Evolutionary conservation across 2,888 invertebrate species (phyloP), one percentile per base, ranked within the genome.

Genomic region (Idaea straminata): DNA sequence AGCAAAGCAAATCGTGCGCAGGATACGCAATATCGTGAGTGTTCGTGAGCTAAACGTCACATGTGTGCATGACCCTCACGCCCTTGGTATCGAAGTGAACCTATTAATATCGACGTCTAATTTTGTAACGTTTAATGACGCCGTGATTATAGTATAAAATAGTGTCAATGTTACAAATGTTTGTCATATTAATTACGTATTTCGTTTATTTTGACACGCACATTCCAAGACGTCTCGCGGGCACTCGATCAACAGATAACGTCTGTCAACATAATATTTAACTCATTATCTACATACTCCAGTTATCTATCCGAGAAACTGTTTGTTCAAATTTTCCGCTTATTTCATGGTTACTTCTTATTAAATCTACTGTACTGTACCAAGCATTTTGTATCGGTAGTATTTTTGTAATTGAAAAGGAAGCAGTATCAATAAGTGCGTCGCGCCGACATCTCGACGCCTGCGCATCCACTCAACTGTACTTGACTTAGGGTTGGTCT

Each of bases 31-130:
- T 47, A 47, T 83, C 72, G 82, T 81, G 77, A 74, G 75, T 70
- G 73, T 68, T 77, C 89, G 88, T 89, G 88, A 84, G 79, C 78
- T 72, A 65, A 75, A 74, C 83, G 86, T 88, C 86, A 85, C 79
- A 83, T 76, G 81, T 77, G 81, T 74, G 78, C 88, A 88, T 89
- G 88, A 86, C 83, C 81, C 79, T 73, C 66, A 68, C 82, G 88
- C 86, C 90, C 89, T 90, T 87, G 89, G 70, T 63, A 70, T 66
- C 58, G 67, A 62, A 69, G 66, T 15, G 4, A 57, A 57, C 57
- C 63, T 69, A 66, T 60, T 63, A 67, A 67, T 63, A 70, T 68
- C 62, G 64, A 69, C 67, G 66, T 66, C 64, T 64, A 64, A 66
- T 69, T 74, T 71, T 64, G 68, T 74, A 74, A 74, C 66, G 62